Evolutionary conservation across 2,888 invertebrate genomes (phyloP), one percentile per base, ranked within the genome.

Genomic region (Mongoloraphidia duomilia): DNA sequence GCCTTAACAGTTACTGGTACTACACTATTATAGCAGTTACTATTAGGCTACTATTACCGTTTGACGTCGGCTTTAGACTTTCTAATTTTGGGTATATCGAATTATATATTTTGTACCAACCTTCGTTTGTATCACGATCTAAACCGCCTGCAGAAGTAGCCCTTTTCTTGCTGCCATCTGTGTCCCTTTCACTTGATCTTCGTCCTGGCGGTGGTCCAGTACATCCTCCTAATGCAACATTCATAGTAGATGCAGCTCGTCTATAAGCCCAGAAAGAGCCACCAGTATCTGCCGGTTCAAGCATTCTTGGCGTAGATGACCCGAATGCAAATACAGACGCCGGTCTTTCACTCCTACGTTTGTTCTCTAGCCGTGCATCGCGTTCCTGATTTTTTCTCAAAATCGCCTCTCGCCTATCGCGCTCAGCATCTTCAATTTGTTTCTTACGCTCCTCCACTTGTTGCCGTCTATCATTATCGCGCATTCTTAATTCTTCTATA

Each of bases 231-330:
- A 77, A 78, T 76, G 86, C 86, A 70, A 90, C 88, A 73, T 90
- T 90, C 63, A 86, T 86, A 58, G 88, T 90, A 63, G 90, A 90
- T 63, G 90, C 89, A 59, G 90, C 89, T 68, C 89, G 81, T 68
- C 90, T 79, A 65, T 86, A 82, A 56, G 86, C 84, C 89, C 88
- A 90, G 74, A 84, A 89, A 61, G 81, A 78, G 55, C 82, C 79
- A 50, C 80, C 80, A 57, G 84, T 80, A 65, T 89, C 88, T 53
- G 82, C 78, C 49, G 88, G 86, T 65, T 89, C 88, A 60, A 89
- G 73, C 72, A 89, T 79, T 54, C 92, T 76, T 53, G 92, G 91
- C 54, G 90, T 92, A 57, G 90, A 91, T 59, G 90, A 91, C 52
- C 92, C 92, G 70, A 92, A 92, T 49, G 91, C 92, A 71, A 90